Conservation (phyloP, 2,888 invertebrate genomes). For the Cephus nigrinus region DNA sequence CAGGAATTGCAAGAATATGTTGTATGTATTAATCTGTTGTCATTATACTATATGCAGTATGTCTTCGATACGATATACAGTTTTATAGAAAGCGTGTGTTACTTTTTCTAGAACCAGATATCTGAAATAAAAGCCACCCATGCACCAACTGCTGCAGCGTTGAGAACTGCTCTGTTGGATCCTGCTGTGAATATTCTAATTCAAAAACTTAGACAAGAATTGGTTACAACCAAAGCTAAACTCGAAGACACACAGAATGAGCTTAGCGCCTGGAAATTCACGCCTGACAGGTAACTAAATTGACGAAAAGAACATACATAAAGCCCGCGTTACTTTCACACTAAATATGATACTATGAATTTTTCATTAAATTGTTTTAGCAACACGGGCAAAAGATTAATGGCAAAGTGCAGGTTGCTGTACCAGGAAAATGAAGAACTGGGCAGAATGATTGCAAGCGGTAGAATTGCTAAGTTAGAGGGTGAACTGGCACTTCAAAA, state of each 20-base stretch:
- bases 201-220: conserved; percentile 89
- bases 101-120: conserved; percentile 83
- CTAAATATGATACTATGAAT: not conserved
- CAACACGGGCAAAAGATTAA: conserved; percentile 96
- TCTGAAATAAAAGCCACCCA: conserved; percentile 92
- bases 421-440: conserved; percentile 98
- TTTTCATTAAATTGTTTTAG: conserved; percentile 64
- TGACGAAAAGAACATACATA: not conserved
- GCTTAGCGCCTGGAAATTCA: conserved; percentile 98
- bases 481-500: conserved; percentile 95
- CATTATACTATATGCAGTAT: not conserved
- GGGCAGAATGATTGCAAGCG: conserved; percentile 94
- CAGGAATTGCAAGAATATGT: conserved; percentile 97
- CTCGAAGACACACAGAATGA: conserved; percentile 98
- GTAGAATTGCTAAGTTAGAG: conserved; percentile 93
- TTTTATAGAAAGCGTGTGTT: not conserved
- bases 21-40: conserved; percentile 72
- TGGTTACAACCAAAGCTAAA: conserved; percentile 88
- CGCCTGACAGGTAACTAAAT: conserved; percentile 84
- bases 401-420: conserved; percentile 95
- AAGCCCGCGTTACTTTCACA: not conserved
- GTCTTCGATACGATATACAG: not conserved
- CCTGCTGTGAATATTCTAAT: conserved; percentile 96
- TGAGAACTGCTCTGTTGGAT: conserved; percentile 89
- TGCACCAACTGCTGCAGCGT: conserved; percentile 79